Conservation (phyloP, 2,113 vertebrate genomes). For the Stictonetta naevosa region DNA sequence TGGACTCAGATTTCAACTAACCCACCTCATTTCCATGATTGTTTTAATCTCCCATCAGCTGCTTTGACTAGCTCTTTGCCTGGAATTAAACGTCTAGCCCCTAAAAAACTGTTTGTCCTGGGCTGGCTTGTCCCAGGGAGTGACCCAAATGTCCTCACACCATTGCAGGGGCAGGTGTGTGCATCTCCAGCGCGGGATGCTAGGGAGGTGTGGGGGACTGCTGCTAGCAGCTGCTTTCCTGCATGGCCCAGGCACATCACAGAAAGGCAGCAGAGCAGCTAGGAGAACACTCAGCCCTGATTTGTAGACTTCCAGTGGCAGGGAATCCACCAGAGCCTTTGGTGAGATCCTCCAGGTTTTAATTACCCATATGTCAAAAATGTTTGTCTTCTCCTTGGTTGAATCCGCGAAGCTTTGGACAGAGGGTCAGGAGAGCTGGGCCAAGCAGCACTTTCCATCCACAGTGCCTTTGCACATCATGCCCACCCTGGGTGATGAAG, state of each 20-base stretch:
- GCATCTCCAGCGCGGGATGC: neutral
- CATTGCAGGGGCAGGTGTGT: neutral
- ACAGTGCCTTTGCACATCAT: neutral
- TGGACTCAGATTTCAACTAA: conserved; percentile 13
- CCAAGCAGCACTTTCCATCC: neutral
- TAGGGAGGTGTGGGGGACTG: rapidly evolving
- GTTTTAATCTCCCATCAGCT: neutral
- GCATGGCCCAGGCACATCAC: neutral
- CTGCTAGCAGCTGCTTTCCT: neutral
- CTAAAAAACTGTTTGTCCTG: neutral
- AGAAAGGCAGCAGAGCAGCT: neutral
- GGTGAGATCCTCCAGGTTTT: neutral
- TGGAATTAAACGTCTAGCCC: neutral
- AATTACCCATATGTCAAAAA: neutral
- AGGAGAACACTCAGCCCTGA: neutral
- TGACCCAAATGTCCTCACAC: neutral
- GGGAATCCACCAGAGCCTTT: neutral
- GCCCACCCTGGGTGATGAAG: rapidly evolving
- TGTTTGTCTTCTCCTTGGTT: neutral
- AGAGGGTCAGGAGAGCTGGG: rapidly evolving
- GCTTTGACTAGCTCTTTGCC: conserved; percentile 3
- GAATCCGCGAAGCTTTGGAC: neutral
- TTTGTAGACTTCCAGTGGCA: neutral
- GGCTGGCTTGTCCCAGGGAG: neutral
- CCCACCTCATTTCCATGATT: conserved; percentile 15